These are phyloP conservation scores for Caenorhabditis sp. DNA, from an alignment of 2,888 invertebrate species.

Conservation along the genomic window DNA sequence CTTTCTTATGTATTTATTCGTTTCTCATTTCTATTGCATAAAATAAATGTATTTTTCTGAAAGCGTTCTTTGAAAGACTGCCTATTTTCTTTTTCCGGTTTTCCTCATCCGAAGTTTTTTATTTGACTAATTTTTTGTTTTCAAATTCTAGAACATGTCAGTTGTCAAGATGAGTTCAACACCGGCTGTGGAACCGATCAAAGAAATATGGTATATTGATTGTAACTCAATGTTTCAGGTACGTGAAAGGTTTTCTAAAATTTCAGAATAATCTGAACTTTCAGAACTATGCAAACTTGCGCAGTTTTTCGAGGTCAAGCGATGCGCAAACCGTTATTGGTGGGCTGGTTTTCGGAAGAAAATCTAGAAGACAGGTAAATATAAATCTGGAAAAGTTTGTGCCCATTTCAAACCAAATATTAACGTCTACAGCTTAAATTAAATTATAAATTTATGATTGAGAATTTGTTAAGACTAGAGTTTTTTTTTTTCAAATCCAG, in stretches of 20 bases:
- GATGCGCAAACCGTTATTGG: conserved; percentile 24
- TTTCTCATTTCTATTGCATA: background rate
- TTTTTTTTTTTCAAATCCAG: too few relatives aligned
- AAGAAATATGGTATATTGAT: conserved; percentile 53
- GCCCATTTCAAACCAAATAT: too few relatives aligned
- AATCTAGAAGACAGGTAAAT: conserved; percentile 24
- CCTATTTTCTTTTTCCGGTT: background rate
- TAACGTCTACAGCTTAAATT: too few relatives aligned
- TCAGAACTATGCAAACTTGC: conserved; percentile 36
- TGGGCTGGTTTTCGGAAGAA: conserved; percentile 39
- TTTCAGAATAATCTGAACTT: background rate
- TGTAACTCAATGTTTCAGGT: conserved; percentile 51
- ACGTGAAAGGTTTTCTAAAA: background rate
- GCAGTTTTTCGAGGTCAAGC: conserved; percentile 16
- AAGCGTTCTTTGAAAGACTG: background rate
- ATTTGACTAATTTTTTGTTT: background rate
- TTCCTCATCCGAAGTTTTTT: background rate
- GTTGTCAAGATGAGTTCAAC: conserved; percentile 20
- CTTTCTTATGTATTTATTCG: background rate
- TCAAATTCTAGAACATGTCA: background rate
- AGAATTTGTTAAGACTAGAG: too few relatives aligned
- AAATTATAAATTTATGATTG: too few relatives aligned
- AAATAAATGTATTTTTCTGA: background rate
- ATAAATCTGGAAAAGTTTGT: too few relatives aligned
- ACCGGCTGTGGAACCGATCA: conserved; percentile 7